Evolutionary conservation across 2,797 vertebrate genomes (phyloP).

Genomic region (Lycodopsis pacificus): DNA sequence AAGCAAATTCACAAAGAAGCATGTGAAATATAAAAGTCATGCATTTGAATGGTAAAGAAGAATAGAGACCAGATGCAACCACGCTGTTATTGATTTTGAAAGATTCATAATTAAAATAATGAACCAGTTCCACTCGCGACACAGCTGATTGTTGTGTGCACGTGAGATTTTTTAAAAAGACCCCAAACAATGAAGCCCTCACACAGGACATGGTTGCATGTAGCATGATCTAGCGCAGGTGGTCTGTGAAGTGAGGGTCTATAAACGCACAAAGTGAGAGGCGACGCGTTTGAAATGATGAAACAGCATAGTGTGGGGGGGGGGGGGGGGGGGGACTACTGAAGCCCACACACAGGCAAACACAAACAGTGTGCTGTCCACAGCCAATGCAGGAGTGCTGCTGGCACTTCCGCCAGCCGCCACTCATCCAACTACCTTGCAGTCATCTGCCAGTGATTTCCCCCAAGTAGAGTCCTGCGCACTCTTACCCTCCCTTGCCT

Average conservation of each 20-base stretch:
- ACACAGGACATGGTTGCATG: constrained; percentile 72
- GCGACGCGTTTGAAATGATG: constrained; percentile 54
- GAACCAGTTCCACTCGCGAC: background rate
- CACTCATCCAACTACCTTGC: constrained; percentile 86
- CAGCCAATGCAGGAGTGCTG: constrained; percentile 42
- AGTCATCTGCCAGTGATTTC: constrained; percentile 85
- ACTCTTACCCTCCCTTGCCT: constrained; percentile 84
- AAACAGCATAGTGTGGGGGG: constrained; percentile 48
- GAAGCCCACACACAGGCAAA: constrained; percentile 61
- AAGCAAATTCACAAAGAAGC: constrained; percentile 34
- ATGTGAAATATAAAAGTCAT: constrained; percentile 36
- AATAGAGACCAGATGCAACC: constrained; percentile 75
- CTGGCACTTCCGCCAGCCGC: constrained; percentile 10
- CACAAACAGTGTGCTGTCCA: constrained; percentile 46
- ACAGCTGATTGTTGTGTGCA: constrained; percentile 8
- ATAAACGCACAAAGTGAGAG: constrained; percentile 49
- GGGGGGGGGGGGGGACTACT: constrained; percentile 32
- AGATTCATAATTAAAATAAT: constrained; percentile 38
- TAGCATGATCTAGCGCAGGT: constrained; percentile 34
- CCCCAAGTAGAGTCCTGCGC: constrained; percentile 85
- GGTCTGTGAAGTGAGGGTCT: constrained; percentile 42
- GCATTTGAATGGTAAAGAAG: constrained; percentile 49
- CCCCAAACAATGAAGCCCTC: background rate
- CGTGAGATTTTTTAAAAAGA: constrained; percentile 20
- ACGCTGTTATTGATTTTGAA: constrained; percentile 23